Evolutionary conservation across 1,140 invertebrate genomes (phyloP), one percentile per base, ranked within the genome.

Genomic region (Rhyzopertha dominica): DNA sequence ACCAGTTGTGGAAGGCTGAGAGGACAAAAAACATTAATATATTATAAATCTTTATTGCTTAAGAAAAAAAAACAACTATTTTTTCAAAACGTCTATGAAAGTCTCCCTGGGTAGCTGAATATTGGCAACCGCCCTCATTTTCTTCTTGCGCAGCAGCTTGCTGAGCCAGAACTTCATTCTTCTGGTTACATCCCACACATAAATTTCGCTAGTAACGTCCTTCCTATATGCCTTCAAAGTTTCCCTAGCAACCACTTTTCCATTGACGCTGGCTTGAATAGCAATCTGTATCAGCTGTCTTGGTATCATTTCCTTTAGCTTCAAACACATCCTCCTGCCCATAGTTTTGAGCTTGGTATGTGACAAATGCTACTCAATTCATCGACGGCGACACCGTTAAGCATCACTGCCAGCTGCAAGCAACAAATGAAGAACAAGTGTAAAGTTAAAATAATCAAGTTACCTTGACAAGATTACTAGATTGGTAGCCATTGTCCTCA

Each of bases 121-220:
- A 61, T 91, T 93, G 26, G 91, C 94, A 46, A 95, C 75, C 75
- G 83, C 83, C 62, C 85, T 80, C 85, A 98, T 85, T 69, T 83
- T 82, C 65, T 91, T 90, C 66, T 98, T 98, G 5, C 95, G 94
- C 61, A 95, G 90, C 2, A 84, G 78, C 73, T 99, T 95, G 61
- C 84, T 76, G 49, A 81, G 81, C 8, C 98, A 68, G 14, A 98
- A 72, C 67, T 98, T 98, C 69, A 82, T 89, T 63, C 84, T 79
- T 54, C 95, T 76, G 1, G 88, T 90, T 3, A 93, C 76, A 73
- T 96, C 95, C 32, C 92, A 92, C 13, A 92, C 93, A 67, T 95
- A 95, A 90, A 74, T 80, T 95, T 96, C 40, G 87, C 86, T n/a
- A 10, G 88, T 87, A 1, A 98, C 92, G 73, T 97, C 90, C 70